Evolutionary conservation across 2,888 invertebrate species (phyloP).

Genomic region (Caenorhabditis sp.): DNA sequence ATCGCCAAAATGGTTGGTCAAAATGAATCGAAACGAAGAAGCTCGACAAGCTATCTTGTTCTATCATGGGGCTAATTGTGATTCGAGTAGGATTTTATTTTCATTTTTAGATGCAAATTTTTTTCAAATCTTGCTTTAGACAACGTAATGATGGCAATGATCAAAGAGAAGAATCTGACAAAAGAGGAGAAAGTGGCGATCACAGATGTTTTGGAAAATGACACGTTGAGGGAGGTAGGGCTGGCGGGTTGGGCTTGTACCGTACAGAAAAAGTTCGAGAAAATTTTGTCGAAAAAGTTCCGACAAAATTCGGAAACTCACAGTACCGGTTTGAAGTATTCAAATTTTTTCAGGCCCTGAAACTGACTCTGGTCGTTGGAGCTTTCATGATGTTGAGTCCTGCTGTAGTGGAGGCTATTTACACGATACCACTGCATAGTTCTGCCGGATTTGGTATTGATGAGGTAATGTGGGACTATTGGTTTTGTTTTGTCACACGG

Average conservation of each 20-base stretch:
- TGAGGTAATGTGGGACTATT: no score
- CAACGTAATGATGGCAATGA: not conserved
- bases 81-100: not conserved
- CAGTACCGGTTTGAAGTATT: no score
- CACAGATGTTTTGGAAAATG: conserved; percentile 7
- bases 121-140: no score
- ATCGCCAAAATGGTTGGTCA: conserved; percentile 10
- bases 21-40: conserved; percentile 2
- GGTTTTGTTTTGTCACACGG: no score
- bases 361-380: not conserved
- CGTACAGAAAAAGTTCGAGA: not conserved
- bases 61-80: conserved; percentile 10
- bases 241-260: not conserved
- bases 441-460: not conserved
- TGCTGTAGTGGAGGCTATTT: not conserved
- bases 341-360: not conserved
- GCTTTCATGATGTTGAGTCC: not conserved
- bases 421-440: not conserved
- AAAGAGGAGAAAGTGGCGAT: not conserved
- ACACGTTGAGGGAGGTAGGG: conserved; percentile 7
- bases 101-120: not conserved
- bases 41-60: conserved; percentile 1
- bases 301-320: no score
- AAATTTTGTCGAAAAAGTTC: no score
- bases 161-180: conserved; percentile 6